These are phyloP conservation scores for Dasyornis broadbenti DNA, from an alignment of 2,113 vertebrate genomes.

Conservation along the genomic window DNA sequence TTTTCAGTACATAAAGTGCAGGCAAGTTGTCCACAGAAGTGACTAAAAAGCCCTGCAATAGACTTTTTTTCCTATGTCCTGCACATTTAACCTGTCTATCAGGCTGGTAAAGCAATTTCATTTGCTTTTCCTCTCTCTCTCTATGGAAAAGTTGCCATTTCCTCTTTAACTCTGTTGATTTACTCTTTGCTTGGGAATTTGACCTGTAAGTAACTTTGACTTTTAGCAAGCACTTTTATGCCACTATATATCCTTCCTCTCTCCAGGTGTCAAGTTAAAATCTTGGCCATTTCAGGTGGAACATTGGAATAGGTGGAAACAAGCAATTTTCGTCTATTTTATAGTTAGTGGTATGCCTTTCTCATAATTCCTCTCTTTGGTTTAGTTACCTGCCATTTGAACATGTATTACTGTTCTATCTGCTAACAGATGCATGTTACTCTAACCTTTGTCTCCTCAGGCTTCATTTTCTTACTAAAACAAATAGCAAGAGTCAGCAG, in stretches of 20 bases:
- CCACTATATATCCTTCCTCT: not conserved
- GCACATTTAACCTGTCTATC: not conserved
- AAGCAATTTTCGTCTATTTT: not conserved
- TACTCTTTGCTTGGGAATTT: not conserved
- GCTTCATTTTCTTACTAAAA: not conserved
- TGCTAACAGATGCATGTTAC: not conserved
- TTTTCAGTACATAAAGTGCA: not conserved
- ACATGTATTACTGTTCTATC: not conserved
- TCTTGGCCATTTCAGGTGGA: not conserved
- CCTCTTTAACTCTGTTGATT: not conserved
- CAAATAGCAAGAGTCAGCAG: not conserved
- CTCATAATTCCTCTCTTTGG: not conserved
- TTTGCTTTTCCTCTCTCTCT: not conserved
- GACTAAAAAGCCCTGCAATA: not conserved
- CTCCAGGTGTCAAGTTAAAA: not conserved
- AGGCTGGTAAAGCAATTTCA: not conserved
- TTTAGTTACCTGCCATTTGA: not conserved
- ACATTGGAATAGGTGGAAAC: not conserved
- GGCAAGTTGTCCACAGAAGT: not conserved
- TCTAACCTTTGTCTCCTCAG: not conserved
- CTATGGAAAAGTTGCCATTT: not conserved
- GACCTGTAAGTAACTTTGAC: not conserved
- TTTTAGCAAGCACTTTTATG: not conserved
- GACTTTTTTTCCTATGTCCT: not conserved
- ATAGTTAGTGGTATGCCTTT: not conserved